Evolutionary conservation across 2,888 invertebrate species (phyloP).

Genomic region (Cancer borealis): DNA sequence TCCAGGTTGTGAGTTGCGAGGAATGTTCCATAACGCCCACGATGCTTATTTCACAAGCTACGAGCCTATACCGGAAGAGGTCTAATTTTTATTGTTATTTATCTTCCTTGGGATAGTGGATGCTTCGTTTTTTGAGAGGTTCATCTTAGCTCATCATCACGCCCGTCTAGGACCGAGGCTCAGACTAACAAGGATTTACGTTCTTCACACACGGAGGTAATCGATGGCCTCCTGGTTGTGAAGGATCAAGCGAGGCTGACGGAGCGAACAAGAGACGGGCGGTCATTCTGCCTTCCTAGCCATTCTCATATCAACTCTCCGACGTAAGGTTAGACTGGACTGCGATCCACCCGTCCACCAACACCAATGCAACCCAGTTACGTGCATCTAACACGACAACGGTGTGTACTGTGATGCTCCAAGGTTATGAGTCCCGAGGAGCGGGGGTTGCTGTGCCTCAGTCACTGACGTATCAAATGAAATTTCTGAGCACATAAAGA

Average conservation of each 20-base stretch:
- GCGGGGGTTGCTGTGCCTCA: background rate
- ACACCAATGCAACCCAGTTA: background rate
- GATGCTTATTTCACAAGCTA: background rate
- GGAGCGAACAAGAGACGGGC: background rate
- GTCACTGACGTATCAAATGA: constrained; percentile 1
- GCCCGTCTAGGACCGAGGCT: background rate
- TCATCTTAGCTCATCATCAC: background rate
- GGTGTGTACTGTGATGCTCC: background rate
- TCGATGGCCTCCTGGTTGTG: background rate
- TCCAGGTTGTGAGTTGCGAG: background rate
- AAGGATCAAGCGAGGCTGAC: background rate
- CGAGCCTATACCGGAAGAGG: background rate
- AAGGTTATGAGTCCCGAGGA: background rate
- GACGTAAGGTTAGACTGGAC: background rate
- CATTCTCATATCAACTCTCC: background rate
- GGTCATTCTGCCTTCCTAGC: background rate
- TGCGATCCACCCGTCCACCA: background rate
- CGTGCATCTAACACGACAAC: background rate
- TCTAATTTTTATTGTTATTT: background rate
- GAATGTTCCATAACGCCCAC: background rate
- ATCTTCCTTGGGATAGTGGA: background rate
- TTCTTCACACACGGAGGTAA: background rate
- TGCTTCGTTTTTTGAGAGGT: background rate
- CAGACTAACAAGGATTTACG: constrained; percentile 6
- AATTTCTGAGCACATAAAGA: background rate